Percentiles rank a stretch among this genome's conserved stretches.
phyloP scores from a whole-genome alignment of 2,113 vertebrate species.

The Dunckerocampus dactyliophorus region DNA sequence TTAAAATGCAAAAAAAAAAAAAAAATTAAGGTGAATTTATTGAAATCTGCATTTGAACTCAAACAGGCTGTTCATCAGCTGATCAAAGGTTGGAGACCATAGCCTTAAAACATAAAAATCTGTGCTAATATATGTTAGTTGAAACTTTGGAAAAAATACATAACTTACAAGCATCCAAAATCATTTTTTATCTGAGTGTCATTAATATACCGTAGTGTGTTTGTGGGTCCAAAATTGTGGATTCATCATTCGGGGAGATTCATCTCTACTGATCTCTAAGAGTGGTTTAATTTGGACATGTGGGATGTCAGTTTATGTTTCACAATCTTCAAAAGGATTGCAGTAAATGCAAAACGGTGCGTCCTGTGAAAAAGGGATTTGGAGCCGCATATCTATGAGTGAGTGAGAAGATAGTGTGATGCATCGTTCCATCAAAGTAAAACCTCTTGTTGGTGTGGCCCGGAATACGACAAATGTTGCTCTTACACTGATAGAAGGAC shows the following conservation, averaged over 20 bases:
- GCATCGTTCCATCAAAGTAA: slow-evolving; percentile 52
- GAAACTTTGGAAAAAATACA: too few relatives aligned
- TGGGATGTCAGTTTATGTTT: background rate
- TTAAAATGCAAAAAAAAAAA: too few relatives aligned
- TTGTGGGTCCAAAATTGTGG: background rate
- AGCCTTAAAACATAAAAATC: slow-evolving; percentile 1
- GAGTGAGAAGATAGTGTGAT: slow-evolving; percentile 25
- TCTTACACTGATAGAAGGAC: slow-evolving; percentile 41
- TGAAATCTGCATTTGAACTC: slow-evolving; percentile 6
- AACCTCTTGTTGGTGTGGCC: slow-evolving; percentile 44
- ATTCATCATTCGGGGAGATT: slow-evolving; percentile 28
- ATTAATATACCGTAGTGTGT: too few relatives aligned
- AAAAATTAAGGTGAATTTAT: too few relatives aligned
- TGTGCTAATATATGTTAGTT: too few relatives aligned
- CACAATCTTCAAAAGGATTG: background rate
- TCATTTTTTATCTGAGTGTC: too few relatives aligned
- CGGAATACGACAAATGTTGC: slow-evolving; percentile 44
- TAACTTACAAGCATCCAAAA: too few relatives aligned
- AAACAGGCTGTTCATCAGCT: slow-evolving; percentile 13
- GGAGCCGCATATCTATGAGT: slow-evolving; percentile 40
- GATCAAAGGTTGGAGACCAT: background rate
- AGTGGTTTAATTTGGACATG: background rate
- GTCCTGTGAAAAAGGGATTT: background rate
- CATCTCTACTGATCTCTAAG: slow-evolving; percentile 14
- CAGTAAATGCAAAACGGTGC: slow-evolving; percentile 1